A percentile compares a stretch with the other conserved stretches of the same genome.
These are phyloP conservation scores for Sternotherus odoratus DNA, from an alignment of 2,797 vertebrate species.

Conservation along the genomic window DNA sequence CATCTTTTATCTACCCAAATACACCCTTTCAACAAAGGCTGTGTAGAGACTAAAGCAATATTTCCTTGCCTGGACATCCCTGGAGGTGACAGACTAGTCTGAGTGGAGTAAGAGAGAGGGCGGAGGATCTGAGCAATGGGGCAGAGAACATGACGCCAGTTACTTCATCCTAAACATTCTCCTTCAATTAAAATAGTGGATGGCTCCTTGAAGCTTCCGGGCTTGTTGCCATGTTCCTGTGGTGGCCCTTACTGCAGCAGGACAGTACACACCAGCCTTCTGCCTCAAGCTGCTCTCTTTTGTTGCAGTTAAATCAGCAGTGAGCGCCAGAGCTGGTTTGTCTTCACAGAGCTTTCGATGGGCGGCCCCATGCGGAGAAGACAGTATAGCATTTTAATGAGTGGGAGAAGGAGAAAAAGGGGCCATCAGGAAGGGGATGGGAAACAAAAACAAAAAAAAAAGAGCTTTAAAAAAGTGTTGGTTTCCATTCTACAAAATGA, in stretches of 20 bases:
- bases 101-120: neutral
- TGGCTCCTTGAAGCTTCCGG: neutral
- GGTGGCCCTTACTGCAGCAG: no score
- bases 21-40: neutral
- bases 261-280: fast-evolving
- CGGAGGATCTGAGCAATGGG: fast-evolving
- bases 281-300: neutral
- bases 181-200: fast-evolving
- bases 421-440: neutral
- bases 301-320: fast-evolving
- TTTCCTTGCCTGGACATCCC: neutral
- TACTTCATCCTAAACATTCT: neutral
- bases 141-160: neutral
- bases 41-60: neutral
- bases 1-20: neutral
- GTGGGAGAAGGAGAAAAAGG: neutral
- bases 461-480: neutral
- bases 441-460: no score
- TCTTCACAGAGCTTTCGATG: neutral
- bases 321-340: neutral
- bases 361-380: neutral
- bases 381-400: neutral
- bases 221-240: neutral
- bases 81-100: fast-evolving
- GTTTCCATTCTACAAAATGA: neutral